Evolutionary conservation across 1,140 invertebrate genomes (phyloP).

Genomic region (Nymphalis io): DNA sequence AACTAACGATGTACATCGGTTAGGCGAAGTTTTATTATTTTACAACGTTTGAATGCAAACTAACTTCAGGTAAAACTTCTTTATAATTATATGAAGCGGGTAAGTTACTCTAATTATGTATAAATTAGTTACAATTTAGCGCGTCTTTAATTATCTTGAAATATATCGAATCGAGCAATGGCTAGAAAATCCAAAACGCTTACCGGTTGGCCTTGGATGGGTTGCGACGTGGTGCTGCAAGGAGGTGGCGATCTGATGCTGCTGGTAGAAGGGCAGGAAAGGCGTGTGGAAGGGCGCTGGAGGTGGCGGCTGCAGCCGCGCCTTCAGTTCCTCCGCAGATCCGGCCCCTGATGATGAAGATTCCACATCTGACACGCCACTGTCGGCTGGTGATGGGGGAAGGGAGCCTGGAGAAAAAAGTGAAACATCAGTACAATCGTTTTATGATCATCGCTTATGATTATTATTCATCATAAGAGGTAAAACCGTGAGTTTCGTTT

Average conservation of each 20-base stretch:
- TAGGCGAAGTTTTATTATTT: too few relatives aligned
- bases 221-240: conserved; percentile 73
- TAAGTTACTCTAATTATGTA: too few relatives aligned
- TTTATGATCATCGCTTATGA: too few relatives aligned
- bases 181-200: background rate
- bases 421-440: background rate
- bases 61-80: too few relatives aligned
- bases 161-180: too few relatives aligned
- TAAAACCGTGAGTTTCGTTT: too few relatives aligned
- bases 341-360: conserved; percentile 95
- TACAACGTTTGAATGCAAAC: too few relatives aligned
- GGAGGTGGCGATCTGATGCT: conserved; percentile 72
- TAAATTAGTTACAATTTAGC: too few relatives aligned
- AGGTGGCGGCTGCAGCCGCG: conserved; percentile 84
- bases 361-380: conserved; percentile 97
- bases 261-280: conserved; percentile 78
- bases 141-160: too few relatives aligned
- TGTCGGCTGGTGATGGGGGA: conserved; percentile 97
- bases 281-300: conserved; percentile 75
- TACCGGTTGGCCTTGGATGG: conserved; percentile 73
- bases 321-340: conserved; percentile 93
- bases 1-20: too few relatives aligned
- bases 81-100: too few relatives aligned
- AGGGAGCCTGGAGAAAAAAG: conserved; percentile 86
- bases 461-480: too few relatives aligned